phyloP scores from a whole-genome alignment of 2,797 vertebrate species.

The Huso huso region DNA sequence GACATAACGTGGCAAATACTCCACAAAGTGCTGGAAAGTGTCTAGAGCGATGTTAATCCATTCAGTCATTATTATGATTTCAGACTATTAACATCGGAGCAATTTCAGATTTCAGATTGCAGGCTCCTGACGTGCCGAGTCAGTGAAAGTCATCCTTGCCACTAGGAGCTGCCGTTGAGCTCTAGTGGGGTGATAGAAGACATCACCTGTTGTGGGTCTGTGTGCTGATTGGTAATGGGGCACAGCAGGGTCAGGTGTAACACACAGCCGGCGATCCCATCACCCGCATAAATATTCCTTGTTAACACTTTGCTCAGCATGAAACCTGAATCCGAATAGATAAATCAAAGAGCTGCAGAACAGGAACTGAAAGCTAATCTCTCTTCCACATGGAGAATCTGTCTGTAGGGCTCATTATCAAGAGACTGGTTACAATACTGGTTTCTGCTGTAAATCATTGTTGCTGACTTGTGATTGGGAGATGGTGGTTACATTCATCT shows the following conservation, averaged over 20 bases:
- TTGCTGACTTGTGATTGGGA: neutral
- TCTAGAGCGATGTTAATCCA: too few species aligned
- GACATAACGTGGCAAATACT: too few species aligned
- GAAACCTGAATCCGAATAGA: neutral
- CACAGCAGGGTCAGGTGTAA: neutral
- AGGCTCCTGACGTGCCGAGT: neutral
- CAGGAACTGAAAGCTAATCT: conserved; percentile 7
- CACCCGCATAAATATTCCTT: neutral
- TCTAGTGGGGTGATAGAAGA: too few species aligned
- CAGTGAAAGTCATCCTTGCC: too few species aligned
- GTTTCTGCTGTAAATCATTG: neutral
- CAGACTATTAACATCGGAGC: neutral
- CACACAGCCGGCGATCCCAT: neutral
- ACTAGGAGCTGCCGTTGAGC: too few species aligned
- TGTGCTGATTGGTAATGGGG: neutral
- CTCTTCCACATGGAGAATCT: conserved; percentile 11
- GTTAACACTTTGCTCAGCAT: neutral
- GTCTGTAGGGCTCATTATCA: neutral
- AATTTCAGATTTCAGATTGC: neutral
- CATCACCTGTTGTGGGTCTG: neutral
- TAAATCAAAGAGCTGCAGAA: neutral
- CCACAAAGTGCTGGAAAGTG: too few species aligned
- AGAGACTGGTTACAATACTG: neutral
- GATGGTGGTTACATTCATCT: neutral
- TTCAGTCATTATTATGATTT: too few species aligned